Conservation (phyloP, 1,140 invertebrate species). For the Temnothorax nylanderi region DNA sequence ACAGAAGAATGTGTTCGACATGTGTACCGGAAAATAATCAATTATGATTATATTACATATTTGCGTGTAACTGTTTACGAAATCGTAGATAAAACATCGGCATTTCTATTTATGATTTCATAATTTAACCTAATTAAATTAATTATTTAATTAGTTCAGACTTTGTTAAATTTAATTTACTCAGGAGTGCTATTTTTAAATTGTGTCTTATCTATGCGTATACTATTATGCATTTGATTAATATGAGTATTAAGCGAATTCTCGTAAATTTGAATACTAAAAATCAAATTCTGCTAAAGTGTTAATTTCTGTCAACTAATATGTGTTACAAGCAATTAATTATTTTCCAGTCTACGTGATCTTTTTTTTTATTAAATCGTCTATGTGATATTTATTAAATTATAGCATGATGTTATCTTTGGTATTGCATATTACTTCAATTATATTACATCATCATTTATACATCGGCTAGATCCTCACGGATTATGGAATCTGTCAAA, state of each 20-base stretch:
- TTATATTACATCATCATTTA: not conserved
- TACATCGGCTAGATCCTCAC: not conserved
- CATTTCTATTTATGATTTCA: conserved; percentile 17
- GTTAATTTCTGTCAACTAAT: not conserved
- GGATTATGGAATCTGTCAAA: not conserved
- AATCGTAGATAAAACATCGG: not conserved
- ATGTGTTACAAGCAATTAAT: conserved; percentile 2
- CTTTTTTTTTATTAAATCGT: no score
- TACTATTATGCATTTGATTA: not conserved
- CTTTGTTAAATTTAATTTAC: not conserved
- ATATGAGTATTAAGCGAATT: not conserved
- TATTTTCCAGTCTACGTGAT: conserved; percentile 18
- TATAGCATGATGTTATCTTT: conserved; percentile 12
- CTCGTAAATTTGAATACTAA: not conserved
- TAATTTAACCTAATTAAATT: conserved; percentile 9
- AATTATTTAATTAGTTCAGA: not conserved
- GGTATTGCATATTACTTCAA: conserved; percentile 35
- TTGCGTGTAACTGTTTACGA: not conserved
- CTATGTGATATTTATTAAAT: not conserved
- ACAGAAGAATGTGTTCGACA: not conserved
- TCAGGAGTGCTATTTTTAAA: not conserved
- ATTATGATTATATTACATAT: not conserved
- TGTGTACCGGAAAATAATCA: conserved; percentile 27
- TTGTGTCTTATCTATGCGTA: not conserved
- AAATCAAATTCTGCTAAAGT: conserved; percentile 2